phyloP scores from a whole-genome alignment of 2,888 invertebrate genomes.

The Yponomeuta plumbellus region DNA sequence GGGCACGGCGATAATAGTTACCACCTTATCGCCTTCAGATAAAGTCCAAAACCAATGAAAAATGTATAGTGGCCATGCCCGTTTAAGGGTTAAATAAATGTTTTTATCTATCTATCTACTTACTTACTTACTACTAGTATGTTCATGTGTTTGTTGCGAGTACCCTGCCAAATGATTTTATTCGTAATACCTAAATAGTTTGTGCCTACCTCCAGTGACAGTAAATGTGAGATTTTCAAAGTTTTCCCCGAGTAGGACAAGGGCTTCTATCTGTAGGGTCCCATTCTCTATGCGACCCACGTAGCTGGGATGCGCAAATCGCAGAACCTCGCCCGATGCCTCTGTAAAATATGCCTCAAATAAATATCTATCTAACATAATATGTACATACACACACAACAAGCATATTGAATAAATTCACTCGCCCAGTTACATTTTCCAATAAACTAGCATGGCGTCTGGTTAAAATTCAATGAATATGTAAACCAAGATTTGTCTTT shows the following conservation, averaged over 20 bases:
- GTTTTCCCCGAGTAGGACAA: background rate
- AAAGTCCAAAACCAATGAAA: no score
- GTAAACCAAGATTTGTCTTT: no score
- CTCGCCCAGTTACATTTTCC: background rate
- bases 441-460: no score
- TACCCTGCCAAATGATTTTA: background rate
- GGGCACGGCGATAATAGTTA: no score
- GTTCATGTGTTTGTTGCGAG: no score
- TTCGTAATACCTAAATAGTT: background rate
- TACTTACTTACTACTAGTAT: no score
- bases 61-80: no score
- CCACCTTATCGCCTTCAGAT: no score
- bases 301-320: conserved; percentile 7
- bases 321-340: background rate
- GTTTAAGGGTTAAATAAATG: no score
- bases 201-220: conserved; percentile 9
- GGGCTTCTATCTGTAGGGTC: background rate
- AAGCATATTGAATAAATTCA: background rate
- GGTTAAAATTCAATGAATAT: no score
- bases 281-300: conserved; percentile 13
- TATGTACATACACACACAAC: background rate
- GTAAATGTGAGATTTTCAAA: background rate
- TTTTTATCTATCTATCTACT: no score
- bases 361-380: background rate
- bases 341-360: conserved; percentile 6